phyloP scores from a whole-genome alignment of 2,888 invertebrate genomes.

The Acleris holmiana region DNA sequence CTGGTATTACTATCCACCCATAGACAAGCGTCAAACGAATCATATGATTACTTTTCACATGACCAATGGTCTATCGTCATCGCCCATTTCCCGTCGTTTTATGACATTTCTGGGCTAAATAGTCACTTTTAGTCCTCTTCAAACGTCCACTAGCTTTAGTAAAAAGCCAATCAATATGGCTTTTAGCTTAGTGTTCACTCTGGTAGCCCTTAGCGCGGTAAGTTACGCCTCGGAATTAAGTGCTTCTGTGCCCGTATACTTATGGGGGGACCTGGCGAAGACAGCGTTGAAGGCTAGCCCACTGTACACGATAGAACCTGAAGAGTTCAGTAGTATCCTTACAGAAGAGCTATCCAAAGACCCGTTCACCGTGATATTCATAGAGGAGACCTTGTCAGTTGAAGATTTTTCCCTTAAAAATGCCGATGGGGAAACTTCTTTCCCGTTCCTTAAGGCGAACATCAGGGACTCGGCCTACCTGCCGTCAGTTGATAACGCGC shows the following conservation, averaged over 20 bases:
- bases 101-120: constrained; percentile 66
- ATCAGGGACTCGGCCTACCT: constrained; percentile 78
- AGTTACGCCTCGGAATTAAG: constrained; percentile 57
- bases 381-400: constrained; percentile 81
- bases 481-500: constrained; percentile 86
- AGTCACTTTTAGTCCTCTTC: constrained; percentile 59
- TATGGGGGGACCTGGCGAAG: constrained; percentile 80
- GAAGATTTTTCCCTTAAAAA: constrained; percentile 84
- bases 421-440: constrained; percentile 64
- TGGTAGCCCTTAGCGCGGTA: constrained; percentile 71
- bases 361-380: constrained; percentile 77
- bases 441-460: constrained; percentile 66
- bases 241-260: constrained; percentile 78
- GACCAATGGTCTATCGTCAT: constrained; percentile 73
- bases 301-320: constrained; percentile 55
- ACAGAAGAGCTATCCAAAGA: constrained; percentile 63
- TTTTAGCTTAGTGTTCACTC: constrained; percentile 70
- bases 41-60: constrained; percentile 83
- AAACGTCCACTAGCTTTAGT: constrained; percentile 67
- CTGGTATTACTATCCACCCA: constrained; percentile 52
- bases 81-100: constrained; percentile 69
- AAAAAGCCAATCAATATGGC: constrained; percentile 64
- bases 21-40: constrained; percentile 72
- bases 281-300: constrained; percentile 59
- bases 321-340: constrained; percentile 67